phyloP scores from a whole-genome alignment of 2,797 vertebrate species.

The Botia almorhae region DNA sequence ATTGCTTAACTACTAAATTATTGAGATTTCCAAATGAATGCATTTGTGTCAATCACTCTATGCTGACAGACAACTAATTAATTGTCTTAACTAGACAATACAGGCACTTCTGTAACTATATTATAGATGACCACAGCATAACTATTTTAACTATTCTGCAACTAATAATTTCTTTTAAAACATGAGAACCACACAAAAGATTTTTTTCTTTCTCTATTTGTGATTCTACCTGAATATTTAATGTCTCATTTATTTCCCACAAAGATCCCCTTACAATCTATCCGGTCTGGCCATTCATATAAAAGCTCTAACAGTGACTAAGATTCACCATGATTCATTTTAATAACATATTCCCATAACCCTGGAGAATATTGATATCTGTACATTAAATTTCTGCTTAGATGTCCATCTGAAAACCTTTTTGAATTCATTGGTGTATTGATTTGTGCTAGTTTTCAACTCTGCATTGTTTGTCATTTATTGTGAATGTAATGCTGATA shows the following conservation, averaged over 20 bases:
- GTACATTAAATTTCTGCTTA: background rate
- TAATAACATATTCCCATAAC: background rate
- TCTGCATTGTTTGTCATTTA: background rate
- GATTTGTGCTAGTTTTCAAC: background rate
- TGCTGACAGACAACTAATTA: too few species aligned
- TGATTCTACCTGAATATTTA: slow-evolving; percentile 6
- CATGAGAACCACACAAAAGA: background rate
- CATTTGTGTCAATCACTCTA: too few species aligned
- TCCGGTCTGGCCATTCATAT: background rate
- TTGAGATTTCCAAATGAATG: too few species aligned
- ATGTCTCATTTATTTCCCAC: slow-evolving; percentile 1
- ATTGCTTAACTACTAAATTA: background rate
- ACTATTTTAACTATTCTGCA: background rate
- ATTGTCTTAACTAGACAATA: too few species aligned
- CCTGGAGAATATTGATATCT: background rate
- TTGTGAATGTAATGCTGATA: background rate
- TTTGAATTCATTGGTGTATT: background rate
- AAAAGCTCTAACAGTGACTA: background rate
- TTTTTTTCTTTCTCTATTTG: background rate
- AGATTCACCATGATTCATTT: background rate
- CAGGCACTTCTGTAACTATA: too few species aligned
- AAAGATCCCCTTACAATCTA: background rate
- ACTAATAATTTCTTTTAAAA: background rate
- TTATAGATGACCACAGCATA: background rate
- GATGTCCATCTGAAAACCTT: background rate